These are phyloP conservation scores for Luscinia megarhynchos DNA, from an alignment of 2,797 vertebrate genomes.

Conservation along the genomic window DNA sequence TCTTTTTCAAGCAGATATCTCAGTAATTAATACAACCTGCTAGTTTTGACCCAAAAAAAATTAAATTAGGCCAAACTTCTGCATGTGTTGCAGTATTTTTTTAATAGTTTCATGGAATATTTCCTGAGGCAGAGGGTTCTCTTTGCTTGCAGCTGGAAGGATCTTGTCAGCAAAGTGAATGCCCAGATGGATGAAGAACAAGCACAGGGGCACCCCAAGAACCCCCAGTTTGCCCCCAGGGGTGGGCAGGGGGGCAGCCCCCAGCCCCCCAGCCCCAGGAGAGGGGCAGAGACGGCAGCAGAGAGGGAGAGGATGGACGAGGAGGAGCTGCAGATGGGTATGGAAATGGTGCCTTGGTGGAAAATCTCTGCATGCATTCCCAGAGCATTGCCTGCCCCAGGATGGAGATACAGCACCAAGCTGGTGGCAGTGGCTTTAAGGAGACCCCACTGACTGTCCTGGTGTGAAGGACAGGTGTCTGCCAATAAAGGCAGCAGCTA, in stretches of 20 bases:
- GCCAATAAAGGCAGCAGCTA: no score
- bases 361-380: background rate
- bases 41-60: background rate
- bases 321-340: conserved; percentile 69
- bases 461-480: no score
- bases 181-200: conserved; percentile 8
- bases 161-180: conserved; percentile 29
- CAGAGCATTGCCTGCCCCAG: background rate
- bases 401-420: rapidly evolving
- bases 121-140: background rate
- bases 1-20: background rate
- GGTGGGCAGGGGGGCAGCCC: background rate
- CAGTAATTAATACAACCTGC: background rate
- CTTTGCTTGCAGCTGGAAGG: conserved; percentile 57
- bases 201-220: background rate
- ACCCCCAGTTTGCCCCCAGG: background rate
- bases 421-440: background rate
- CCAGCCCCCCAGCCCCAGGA: background rate
- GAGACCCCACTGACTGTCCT: background rate
- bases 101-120: background rate
- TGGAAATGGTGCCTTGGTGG: background rate
- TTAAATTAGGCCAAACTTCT: background rate
- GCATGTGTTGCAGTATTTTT: no score
- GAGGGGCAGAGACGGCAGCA: background rate
- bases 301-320: conserved; percentile 5